These are phyloP conservation scores for Lepidurus packardi DNA, from an alignment of 1,140 invertebrate species.

Conservation along the genomic window DNA sequence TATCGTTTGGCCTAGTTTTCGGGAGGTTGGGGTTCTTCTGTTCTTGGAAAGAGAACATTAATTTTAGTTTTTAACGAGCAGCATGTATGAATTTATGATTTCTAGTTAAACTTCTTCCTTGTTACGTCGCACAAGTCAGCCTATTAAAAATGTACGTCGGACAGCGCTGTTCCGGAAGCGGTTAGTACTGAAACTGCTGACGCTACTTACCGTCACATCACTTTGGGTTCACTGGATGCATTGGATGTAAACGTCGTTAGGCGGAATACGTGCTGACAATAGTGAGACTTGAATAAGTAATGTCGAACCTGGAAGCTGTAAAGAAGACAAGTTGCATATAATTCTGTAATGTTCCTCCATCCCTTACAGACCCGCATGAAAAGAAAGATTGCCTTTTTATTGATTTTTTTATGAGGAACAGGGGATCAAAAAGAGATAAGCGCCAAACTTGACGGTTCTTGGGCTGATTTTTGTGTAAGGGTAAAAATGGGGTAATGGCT, in stretches of 20 bases:
- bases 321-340: background rate
- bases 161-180: background rate
- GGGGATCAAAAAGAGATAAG: background rate
- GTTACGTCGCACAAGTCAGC: background rate
- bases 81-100: background rate
- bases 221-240: background rate
- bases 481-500: background rate
- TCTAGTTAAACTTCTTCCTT: background rate
- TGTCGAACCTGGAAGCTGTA: background rate
- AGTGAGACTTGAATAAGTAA: background rate
- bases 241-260: background rate
- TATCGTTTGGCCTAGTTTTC: background rate
- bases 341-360: background rate
- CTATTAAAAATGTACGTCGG: background rate
- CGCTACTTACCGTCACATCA: background rate
- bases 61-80: background rate
- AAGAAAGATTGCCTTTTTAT: slow-evolving; percentile 1
- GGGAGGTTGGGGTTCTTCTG: background rate
- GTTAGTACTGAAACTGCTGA: background rate
- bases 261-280: background rate
- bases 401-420: background rate
- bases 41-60: background rate
- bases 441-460: background rate
- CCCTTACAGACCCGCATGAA: background rate
- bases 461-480: background rate